Base-by-base conservation (phyloP, 1,140 invertebrate genomes). In the Heliconius hewitsoni region DNA sequence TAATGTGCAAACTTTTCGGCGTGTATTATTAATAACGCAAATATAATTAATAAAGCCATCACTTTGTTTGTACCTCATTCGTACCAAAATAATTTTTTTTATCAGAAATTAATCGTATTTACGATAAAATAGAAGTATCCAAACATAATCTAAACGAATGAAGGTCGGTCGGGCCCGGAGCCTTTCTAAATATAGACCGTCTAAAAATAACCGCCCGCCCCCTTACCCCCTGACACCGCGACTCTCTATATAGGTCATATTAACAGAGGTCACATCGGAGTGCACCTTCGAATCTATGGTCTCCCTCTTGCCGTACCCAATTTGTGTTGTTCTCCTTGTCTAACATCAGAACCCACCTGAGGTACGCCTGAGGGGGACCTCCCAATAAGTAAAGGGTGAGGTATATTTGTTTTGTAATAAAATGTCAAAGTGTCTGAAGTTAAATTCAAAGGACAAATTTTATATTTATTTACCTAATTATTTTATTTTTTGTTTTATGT, bases 111-210 rank as follows among this genome's bases (percentile, higher is more conserved):
- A 30, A 42, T 55, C 19, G 72, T 46, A 66, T 66, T 27, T 30
- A 66, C 60, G 27, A 27, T 66, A 30, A 27, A 66, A 66, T 30
- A 66, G 23, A 66, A 30, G 13, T 66, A 66, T 27, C 60, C 30
- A 66, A 66, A 52, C 71, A 60, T 57, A 74, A 79, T 81, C 71
- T 74, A 84, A 83, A 74, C 78, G 78, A 74, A 3, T 77, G 79
- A 86, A 86, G 85, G 83, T 82, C 83, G 73, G 83, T 82, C 82
- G 84, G 85, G 85, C 78, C 84, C 83, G 78, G 76, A 82, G 80
- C 83, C 82, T 72, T 79, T 85, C 90, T 91, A 92, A 86, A 92
- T 91, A 89, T 92, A 91, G 87, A 70, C 50, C 34, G 39, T 74
- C 86, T 86, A 85, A 90, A 92, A 90, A 91, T 91, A 91, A 81